Conservation (phyloP, 2,797 vertebrate genomes). For the Mormyrops attenuatus region DNA sequence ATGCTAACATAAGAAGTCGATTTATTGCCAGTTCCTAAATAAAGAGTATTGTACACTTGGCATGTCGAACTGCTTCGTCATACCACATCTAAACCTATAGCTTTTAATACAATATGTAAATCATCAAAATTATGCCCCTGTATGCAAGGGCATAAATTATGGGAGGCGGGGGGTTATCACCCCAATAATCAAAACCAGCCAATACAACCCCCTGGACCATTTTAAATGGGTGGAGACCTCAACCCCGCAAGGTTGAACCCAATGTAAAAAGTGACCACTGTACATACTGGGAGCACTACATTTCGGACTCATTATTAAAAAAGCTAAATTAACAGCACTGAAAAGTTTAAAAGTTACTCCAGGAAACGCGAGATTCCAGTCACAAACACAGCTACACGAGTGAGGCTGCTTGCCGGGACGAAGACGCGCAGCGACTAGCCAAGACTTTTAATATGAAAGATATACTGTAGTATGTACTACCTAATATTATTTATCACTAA, state of each 20-base stretch:
- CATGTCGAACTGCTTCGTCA: not conserved
- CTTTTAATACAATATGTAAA: not conserved
- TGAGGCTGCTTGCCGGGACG: not conserved
- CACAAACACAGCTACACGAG: not conserved
- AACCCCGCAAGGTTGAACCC: not conserved
- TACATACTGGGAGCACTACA: not conserved
- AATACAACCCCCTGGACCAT: not conserved
- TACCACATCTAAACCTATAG: not conserved
- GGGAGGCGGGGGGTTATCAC: no score
- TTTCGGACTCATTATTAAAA: not conserved
- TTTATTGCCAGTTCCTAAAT: not conserved
- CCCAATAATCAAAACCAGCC: not conserved
- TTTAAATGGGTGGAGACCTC: not conserved
- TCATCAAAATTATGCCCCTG: not conserved
- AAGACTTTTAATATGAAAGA: not conserved
- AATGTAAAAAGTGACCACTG: not conserved
- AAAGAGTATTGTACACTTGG: not conserved
- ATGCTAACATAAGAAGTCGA: not conserved
- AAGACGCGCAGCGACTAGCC: not conserved
- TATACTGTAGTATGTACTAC: not conserved
- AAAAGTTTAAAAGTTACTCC: not conserved
- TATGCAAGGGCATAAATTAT: not conserved
- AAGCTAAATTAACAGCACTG: not conserved
- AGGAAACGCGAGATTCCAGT: not conserved
- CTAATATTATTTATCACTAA: not conserved